A percentile compares a stretch with the other conserved stretches of the same genome.
Evolutionary conservation across 2,113 vertebrate species (phyloP).

Genomic region (Circaetus gallicus): DNA sequence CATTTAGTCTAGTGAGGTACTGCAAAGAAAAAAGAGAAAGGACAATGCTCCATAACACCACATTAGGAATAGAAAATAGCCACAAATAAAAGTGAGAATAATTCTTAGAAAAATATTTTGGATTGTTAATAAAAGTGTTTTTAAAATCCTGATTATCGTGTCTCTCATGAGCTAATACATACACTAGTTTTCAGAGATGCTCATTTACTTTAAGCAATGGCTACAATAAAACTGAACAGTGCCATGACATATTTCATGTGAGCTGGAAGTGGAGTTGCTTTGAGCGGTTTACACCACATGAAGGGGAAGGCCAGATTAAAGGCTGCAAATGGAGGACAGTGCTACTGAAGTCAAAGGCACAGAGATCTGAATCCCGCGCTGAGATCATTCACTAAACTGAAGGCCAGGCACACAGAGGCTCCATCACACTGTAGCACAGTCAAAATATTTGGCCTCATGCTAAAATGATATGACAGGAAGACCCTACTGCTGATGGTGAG

Average conservation of each 20-base stretch:
- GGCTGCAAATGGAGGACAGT: neutral
- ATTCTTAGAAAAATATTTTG: neutral
- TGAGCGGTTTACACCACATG: neutral
- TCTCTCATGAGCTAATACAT: neutral
- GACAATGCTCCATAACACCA: neutral
- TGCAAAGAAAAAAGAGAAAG: neutral
- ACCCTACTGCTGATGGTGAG: neutral
- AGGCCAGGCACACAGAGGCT: neutral
- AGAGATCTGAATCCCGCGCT: neutral
- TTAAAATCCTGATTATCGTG: neutral
- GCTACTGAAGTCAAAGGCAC: neutral
- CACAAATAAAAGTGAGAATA: neutral
- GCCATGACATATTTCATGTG: accelerated
- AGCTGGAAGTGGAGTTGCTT: neutral
- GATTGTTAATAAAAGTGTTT: neutral
- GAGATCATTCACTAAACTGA: neutral
- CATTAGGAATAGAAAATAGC: neutral
- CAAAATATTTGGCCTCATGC: neutral
- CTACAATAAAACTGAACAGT: neutral
- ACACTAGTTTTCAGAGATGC: neutral
- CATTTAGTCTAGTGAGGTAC: neutral
- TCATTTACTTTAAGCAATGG: neutral
- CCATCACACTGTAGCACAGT: neutral
- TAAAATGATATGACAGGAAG: neutral
- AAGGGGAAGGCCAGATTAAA: neutral